phyloP scores from a whole-genome alignment of 2,113 vertebrate species.

The Eptesicus fuscus region DNA sequence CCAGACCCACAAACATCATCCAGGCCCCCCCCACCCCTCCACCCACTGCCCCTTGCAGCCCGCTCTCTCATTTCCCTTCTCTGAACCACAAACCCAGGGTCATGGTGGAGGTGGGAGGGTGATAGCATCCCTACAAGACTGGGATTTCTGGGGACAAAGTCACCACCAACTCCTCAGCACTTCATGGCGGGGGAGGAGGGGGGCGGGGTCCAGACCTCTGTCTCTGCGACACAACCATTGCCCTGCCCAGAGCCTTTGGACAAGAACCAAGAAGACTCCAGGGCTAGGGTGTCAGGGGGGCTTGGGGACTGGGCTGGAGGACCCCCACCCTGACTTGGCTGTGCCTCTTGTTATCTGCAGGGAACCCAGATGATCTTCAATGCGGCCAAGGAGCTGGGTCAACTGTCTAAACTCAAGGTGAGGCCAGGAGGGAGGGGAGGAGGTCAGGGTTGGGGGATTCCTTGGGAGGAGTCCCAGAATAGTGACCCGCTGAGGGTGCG shows the following conservation, averaged over 20 bases:
- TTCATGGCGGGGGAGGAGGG: not conserved
- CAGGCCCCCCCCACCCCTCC: no score
- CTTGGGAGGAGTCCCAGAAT: not conserved
- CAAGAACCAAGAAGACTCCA: not conserved
- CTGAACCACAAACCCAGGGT: not conserved
- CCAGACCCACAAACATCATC: not conserved
- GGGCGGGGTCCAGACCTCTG: not conserved
- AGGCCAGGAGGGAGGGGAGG: not conserved
- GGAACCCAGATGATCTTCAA: constrained; percentile 99
- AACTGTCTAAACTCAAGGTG: constrained; percentile 98
- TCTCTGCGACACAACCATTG: not conserved
- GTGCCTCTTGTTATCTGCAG: constrained; percentile 76
- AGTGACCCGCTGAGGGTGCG: no score
- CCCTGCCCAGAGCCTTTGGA: not conserved
- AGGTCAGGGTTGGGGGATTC: not conserved
- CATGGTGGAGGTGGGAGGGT: no score
- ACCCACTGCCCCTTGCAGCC: not conserved
- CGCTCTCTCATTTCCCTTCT: not conserved
- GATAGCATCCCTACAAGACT: not conserved
- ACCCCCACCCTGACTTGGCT: not conserved
- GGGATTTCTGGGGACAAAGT: not conserved
- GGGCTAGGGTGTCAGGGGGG: not conserved
- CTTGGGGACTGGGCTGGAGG: not conserved
- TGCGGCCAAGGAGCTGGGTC: constrained; percentile 97
- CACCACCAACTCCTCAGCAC: no score